Evolutionary conservation across 1,140 invertebrate species (phyloP).

Genomic region (Sycophaga agraensis): DNA sequence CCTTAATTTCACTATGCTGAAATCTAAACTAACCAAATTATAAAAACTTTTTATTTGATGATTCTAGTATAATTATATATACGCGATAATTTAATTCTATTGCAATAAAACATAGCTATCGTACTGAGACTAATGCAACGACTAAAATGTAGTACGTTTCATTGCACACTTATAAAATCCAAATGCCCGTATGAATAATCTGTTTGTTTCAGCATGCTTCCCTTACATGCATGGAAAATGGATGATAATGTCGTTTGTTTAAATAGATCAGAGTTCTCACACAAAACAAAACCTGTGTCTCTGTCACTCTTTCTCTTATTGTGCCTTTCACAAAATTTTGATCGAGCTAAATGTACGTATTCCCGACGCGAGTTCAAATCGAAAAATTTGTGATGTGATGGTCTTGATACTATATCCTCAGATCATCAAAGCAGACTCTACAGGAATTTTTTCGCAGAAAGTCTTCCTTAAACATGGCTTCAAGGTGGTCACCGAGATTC

Average conservation of each 20-base stretch:
- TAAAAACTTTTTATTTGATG: too few species aligned
- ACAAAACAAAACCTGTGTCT: neutral
- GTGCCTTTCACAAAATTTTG: neutral
- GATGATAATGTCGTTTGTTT: constrained; percentile 31
- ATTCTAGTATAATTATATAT: too few species aligned
- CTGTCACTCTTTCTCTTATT: constrained; percentile 1
- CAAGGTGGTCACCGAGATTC: constrained; percentile 63
- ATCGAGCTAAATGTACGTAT: too few species aligned
- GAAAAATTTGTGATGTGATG: constrained; percentile 4
- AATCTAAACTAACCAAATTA: too few species aligned
- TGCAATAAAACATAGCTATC: too few species aligned
- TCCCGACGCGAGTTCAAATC: neutral
- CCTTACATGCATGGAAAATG: constrained; percentile 46
- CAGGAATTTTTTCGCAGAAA: constrained; percentile 75
- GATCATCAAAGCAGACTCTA: constrained; percentile 78
- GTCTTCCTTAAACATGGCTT: constrained; percentile 70
- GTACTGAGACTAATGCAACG: too few species aligned
- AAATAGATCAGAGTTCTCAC: constrained; percentile 3
- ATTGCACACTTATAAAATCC: too few species aligned
- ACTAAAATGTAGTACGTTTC: too few species aligned
- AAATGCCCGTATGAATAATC: constrained; percentile 7
- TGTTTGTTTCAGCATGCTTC: constrained; percentile 53
- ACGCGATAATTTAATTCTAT: too few species aligned
- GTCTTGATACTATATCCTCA: constrained; percentile 45
- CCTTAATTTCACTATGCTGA: too few species aligned